A percentile compares a stretch with the other conserved stretches of the same genome.
phyloP scores from a whole-genome alignment of 2,888 invertebrate species.

The Agrotis clavis region DNA sequence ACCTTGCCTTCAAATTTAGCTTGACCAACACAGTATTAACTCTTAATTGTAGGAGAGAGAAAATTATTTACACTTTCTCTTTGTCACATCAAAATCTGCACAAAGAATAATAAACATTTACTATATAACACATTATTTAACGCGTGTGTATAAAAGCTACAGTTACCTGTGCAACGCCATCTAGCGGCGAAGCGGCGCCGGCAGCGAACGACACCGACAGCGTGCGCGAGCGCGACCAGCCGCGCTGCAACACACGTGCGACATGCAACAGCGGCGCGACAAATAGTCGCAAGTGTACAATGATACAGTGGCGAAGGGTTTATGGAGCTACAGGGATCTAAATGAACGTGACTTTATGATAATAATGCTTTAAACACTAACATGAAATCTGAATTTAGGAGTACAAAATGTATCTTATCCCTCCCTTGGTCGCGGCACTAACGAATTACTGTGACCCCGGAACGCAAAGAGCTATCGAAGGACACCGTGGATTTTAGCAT shows the following conservation, averaged over 20 bases:
- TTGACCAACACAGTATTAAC: not conserved
- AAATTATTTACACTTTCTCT: conserved; percentile 8
- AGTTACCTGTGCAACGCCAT: conserved; percentile 92
- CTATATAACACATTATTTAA: conserved; percentile 33
- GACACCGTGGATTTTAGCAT: too few species aligned
- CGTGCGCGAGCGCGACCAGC: conserved; percentile 97
- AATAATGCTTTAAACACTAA: too few species aligned
- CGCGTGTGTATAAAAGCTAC: conserved; percentile 52
- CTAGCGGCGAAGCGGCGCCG: conserved; percentile 95
- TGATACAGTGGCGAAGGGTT: conserved; percentile 34
- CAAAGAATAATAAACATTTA: conserved; percentile 16
- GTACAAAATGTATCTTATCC: not conserved
- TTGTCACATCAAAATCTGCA: conserved; percentile 15
- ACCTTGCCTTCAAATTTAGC: not conserved
- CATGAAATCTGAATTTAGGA: not conserved
- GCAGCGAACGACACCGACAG: conserved; percentile 96
- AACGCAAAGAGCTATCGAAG: too few species aligned
- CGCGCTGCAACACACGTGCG: conserved; percentile 92
- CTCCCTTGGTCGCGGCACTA: too few species aligned
- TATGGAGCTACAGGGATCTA: conserved; percentile 1
- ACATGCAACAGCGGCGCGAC: conserved; percentile 77
- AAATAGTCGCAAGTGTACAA: conserved; percentile 54
- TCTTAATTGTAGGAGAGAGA: not conserved
- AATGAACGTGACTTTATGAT: conserved; percentile 2
- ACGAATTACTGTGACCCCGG: too few species aligned